Evolutionary conservation across 2,888 invertebrate species (phyloP).

Genomic region (Crossocerus cetratus): DNA sequence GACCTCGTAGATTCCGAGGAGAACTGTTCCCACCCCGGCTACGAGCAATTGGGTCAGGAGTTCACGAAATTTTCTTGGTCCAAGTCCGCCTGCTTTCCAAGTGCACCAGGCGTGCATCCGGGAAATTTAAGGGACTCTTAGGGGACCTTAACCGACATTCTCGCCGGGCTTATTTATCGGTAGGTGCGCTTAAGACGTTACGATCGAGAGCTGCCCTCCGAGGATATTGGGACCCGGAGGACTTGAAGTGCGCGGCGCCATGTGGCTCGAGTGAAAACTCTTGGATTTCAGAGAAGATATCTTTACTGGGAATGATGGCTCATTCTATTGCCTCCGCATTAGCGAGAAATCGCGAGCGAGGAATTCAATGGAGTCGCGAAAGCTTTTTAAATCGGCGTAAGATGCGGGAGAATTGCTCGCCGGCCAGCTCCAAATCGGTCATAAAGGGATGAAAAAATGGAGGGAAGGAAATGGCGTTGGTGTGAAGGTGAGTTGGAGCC

Average conservation of each 20-base stretch:
- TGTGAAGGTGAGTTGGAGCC: constrained; percentile 2
- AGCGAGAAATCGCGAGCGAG: too few species aligned
- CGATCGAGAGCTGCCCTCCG: constrained; percentile 17
- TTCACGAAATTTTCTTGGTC: constrained; percentile 9
- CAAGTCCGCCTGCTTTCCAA: neutral
- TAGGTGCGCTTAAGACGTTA: constrained; percentile 34
- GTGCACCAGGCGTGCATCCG: neutral
- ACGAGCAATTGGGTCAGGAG: neutral
- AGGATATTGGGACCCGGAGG: constrained; percentile 25
- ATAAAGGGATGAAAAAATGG: neutral
- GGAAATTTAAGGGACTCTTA: constrained; percentile 19
- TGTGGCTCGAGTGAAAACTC: constrained; percentile 51
- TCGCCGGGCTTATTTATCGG: constrained; percentile 24
- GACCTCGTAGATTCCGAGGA: neutral
- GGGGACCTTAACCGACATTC: neutral
- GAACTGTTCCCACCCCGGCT: constrained; percentile 1
- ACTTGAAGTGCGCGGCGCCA: constrained; percentile 45
- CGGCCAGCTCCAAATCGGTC: neutral
- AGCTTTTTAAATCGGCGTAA: too few species aligned
- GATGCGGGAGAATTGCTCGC: neutral
- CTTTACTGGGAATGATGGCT: constrained; percentile 10
- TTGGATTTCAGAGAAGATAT: constrained; percentile 53
- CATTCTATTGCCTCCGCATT: too few species aligned
- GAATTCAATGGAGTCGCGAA: too few species aligned
- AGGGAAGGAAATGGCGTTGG: constrained; percentile 20